Evolutionary conservation across 2,113 vertebrate genomes (phyloP).

Genomic region (Spheniscus mendiculus): DNA sequence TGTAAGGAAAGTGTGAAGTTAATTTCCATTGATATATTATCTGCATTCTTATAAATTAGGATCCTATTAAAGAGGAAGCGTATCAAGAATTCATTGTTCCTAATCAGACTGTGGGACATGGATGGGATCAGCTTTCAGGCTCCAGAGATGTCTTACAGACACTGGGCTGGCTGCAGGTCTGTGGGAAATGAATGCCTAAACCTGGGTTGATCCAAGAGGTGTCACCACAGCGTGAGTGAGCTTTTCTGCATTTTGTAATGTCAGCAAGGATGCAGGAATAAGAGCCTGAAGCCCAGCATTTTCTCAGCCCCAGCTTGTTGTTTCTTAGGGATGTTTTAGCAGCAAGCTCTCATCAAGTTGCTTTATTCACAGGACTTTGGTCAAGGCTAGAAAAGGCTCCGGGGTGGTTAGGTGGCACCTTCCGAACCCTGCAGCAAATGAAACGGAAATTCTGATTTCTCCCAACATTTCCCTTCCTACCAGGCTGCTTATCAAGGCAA

Average conservation of each 20-base stretch:
- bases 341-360: not conserved
- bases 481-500: not conserved
- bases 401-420: not conserved
- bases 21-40: conserved; percentile 62
- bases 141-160: not conserved
- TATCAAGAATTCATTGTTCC: conserved; percentile 11
- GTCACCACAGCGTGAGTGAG: not conserved
- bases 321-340: not conserved
- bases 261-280: not conserved
- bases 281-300: not conserved
- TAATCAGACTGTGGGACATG: not conserved
- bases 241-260: not conserved
- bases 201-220: not conserved
- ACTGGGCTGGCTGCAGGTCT: not conserved
- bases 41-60: conserved; percentile 57
- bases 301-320: not conserved
- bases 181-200: not conserved
- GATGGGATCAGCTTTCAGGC: not conserved
- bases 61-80: conserved; percentile 9
- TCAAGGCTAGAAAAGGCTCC: not conserved
- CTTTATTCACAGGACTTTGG: not conserved
- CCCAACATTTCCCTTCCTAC: not conserved
- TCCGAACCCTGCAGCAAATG: not conserved
- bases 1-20: conserved; percentile 41
- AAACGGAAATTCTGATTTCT: not conserved